Base-by-base conservation (phyloP, 2,888 invertebrate genomes). In the Yponomeuta sedellus region DNA sequence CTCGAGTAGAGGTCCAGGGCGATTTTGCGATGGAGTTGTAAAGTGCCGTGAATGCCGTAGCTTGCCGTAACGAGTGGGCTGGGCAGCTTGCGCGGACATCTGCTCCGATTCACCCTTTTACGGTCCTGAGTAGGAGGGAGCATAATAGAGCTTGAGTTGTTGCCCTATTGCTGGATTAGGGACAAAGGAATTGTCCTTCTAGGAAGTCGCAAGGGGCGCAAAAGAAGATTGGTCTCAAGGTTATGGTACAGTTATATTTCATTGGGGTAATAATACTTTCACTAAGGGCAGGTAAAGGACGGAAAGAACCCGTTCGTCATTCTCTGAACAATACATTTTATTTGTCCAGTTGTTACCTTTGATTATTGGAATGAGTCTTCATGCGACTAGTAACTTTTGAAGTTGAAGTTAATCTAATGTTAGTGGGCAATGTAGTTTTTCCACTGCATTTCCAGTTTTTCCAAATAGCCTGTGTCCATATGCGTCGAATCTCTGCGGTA, bases 31-130 rank as follows among this genome's bases (percentile, higher is more conserved):
- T 59, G 25, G 20, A 59, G 59, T 59, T 59, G 59, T 59, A 22
- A 59, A 59, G 59, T 59, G 25, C 22, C 59, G n/a, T 20, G 59
- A 52, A 52, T 16, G 44, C 44, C 16, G 34, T 34, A 52, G 44
- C 44, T 52, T 52, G 44, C 16, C 44, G 59, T 59, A 59, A 59
- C 59, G 59, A 59, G 59, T 59, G 59, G 59, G 59, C 22, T 22
- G 59, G 59, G 25, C 59, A 59, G 25, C 59, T 22, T 59, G 59
- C 25, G 22, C 11, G 59, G 25, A 59, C 59, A 25, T 59, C 59
- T 59, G 22, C 58, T 19, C n/a, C 22, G 58, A 58, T 58, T 58
- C 58, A 58, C 59, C 59, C 59, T 59, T 59, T 59, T 59, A 20
- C 12, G 22, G 59, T 12, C 59, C 3, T 59, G 44, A 52, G 44